Evolutionary conservation across 2,113 vertebrate species (phyloP).

Genomic region (Saguinus imperator): DNA sequence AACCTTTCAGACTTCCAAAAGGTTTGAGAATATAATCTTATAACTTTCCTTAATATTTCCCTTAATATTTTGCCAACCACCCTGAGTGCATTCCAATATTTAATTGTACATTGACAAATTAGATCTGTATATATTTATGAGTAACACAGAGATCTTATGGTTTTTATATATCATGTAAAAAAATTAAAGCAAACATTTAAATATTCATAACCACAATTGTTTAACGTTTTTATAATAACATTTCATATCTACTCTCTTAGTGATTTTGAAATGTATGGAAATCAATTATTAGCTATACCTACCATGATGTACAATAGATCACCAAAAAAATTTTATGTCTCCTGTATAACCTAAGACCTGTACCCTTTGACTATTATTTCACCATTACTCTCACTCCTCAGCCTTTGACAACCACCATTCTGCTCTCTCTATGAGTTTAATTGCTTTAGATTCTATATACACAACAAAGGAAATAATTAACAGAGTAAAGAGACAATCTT

Average conservation of each 20-base stretch:
- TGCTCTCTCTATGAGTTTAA: neutral
- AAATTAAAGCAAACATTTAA: neutral
- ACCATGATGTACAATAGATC: neutral
- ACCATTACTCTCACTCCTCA: neutral
- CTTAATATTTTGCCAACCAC: too few relatives aligned
- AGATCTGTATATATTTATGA: neutral
- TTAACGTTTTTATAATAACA: neutral
- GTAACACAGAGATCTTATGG: neutral
- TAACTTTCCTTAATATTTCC: too few relatives aligned
- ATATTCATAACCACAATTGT: neutral
- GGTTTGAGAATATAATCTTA: too few relatives aligned
- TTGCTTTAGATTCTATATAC: neutral
- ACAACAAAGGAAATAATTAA: neutral
- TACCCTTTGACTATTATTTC: neutral
- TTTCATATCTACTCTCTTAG: neutral
- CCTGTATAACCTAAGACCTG: neutral
- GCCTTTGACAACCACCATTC: neutral
- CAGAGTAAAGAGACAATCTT: neutral
- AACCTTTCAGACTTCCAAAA: too few relatives aligned
- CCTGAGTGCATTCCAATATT: too few relatives aligned
- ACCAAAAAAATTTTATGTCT: neutral
- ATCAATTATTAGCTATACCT: neutral
- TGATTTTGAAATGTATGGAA: neutral
- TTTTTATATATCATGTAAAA: neutral
- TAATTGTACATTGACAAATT: neutral